Base-by-base conservation (phyloP, 2,888 invertebrate species). In the Euproctis similis region DNA sequence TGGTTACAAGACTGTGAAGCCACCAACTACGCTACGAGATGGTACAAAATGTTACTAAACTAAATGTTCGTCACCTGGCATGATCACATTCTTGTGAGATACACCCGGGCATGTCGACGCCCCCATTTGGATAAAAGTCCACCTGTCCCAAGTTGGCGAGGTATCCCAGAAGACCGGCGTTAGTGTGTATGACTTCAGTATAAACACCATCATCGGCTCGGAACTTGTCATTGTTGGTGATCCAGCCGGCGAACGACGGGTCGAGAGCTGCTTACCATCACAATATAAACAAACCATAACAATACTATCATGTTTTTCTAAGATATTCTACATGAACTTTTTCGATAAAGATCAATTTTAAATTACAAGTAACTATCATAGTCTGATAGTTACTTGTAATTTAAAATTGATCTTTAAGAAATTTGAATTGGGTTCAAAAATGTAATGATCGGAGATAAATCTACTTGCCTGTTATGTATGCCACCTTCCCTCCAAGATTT, bases 391-490 rank as follows among this genome's bases (percentile, higher is more conserved):
- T n/a, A n/a, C n/a, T n/a, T n/a, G n/a, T n/a, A n/a, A n/a, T n/a
- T n/a, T n/a, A n/a, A n/a, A n/a, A n/a, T n/a, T n/a, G n/a, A n/a
- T n/a, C n/a, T n/a, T n/a, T n/a, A n/a, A n/a, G n/a, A n/a, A n/a
- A n/a, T n/a, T n/a, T n/a, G n/a, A n/a, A n/a, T n/a, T n/a, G n/a
- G n/a, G n/a, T n/a, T n/a, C n/a, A n/a, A n/a, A n/a, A n/a, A n/a
- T n/a, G n/a, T n/a, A n/a, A n/a, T n/a, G n/a, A n/a, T n/a, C n/a
- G n/a, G n/a, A n/a, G 18, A n/a, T 14, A 10, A 6, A 1, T 14
- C 6, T 8, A 9, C 48, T 38, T 24, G 59, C 64, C 57, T 24
- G 62, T 60, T 1, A 64, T 52, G 10, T 62, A 64, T n/a, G 50
- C 42, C 2, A 56, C 34, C 8, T 31, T 10, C 3, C 57, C 53